Conservation (phyloP, 2,888 invertebrate genomes). For the Pemphredon lugubris region DNA sequence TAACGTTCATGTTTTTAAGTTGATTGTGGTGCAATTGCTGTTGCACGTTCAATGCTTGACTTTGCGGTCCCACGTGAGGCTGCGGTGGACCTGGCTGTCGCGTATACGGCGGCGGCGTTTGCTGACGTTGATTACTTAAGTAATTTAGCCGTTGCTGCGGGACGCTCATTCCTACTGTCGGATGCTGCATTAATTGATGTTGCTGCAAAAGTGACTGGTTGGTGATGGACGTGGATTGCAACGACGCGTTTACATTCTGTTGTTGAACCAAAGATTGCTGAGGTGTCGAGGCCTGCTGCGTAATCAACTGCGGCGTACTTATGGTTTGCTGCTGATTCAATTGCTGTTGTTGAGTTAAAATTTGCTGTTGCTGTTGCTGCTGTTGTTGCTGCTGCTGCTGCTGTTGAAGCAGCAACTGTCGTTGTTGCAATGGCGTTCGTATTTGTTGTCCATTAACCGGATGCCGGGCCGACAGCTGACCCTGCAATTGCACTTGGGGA, state of each 20-base stretch:
- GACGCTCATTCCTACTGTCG: slow-evolving; percentile 67
- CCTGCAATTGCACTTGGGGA: slow-evolving; percentile 66
- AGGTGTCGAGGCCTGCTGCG: slow-evolving; percentile 57
- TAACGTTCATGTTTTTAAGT: slow-evolving; percentile 76
- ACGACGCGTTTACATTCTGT: slow-evolving; percentile 51
- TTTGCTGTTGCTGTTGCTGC: slow-evolving; percentile 64
- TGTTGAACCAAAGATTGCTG: slow-evolving; percentile 61
- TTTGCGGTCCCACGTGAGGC: slow-evolving; percentile 66
- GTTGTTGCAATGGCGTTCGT: slow-evolving; percentile 69
- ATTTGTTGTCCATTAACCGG: slow-evolving; percentile 78
- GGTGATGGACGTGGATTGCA: slow-evolving; percentile 56
- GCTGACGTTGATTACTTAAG: slow-evolving; percentile 75
- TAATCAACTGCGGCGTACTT: slow-evolving; percentile 47
- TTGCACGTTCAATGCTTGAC: slow-evolving; percentile 76
- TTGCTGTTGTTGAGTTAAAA: slow-evolving; percentile 63
- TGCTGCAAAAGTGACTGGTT: slow-evolving; percentile 63
- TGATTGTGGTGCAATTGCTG: slow-evolving; percentile 80
- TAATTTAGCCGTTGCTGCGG: slow-evolving; percentile 76
- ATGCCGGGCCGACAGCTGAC: slow-evolving; percentile 74
- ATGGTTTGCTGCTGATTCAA: slow-evolving; percentile 67
- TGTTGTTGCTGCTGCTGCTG: slow-evolving; percentile 71
- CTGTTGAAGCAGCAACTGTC: slow-evolving; percentile 70
- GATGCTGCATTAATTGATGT: slow-evolving; percentile 63
- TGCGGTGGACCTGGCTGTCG: slow-evolving; percentile 69
- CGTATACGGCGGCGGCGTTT: slow-evolving; percentile 81